These are phyloP conservation scores for Nowickia ferox DNA, from an alignment of 2,888 invertebrate genomes.

Conservation along the genomic window DNA sequence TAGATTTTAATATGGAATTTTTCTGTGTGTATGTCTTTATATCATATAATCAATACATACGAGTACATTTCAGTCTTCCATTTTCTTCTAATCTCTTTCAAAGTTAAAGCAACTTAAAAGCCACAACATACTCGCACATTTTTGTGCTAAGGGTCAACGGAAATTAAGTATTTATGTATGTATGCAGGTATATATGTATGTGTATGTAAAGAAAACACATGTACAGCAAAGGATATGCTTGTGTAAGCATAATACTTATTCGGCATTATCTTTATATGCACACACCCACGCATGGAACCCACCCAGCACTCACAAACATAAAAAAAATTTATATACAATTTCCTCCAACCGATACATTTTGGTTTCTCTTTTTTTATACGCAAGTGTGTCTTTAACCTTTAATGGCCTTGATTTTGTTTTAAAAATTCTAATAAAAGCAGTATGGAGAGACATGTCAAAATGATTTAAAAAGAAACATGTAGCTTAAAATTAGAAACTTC, in stretches of 20 bases:
- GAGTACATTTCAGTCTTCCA: neutral
- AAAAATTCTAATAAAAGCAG: neutral
- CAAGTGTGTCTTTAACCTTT: constrained; percentile 15
- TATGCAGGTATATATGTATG: neutral
- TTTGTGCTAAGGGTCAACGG: constrained; percentile 16
- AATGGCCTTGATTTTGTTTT: constrained; percentile 11
- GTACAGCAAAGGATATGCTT: neutral
- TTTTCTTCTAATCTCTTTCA: constrained; percentile 8
- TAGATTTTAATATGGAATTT: too few relatives aligned
- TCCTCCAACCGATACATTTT: neutral
- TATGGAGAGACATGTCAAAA: neutral
- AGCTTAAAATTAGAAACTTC: constrained; percentile 11
- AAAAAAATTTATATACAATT: neutral
- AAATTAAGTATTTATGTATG: neutral
- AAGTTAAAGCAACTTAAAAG: constrained; percentile 12
- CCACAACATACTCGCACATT: neutral
- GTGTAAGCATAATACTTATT: neutral
- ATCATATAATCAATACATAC: neutral
- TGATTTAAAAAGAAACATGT: neutral
- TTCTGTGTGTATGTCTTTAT: too few relatives aligned
- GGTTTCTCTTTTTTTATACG: neutral
- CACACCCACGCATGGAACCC: neutral
- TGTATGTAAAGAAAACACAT: neutral
- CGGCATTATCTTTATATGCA: neutral
- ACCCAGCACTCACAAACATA: neutral